Conservation (phyloP, 1,140 invertebrate genomes). For the Ips typographus region DNA sequence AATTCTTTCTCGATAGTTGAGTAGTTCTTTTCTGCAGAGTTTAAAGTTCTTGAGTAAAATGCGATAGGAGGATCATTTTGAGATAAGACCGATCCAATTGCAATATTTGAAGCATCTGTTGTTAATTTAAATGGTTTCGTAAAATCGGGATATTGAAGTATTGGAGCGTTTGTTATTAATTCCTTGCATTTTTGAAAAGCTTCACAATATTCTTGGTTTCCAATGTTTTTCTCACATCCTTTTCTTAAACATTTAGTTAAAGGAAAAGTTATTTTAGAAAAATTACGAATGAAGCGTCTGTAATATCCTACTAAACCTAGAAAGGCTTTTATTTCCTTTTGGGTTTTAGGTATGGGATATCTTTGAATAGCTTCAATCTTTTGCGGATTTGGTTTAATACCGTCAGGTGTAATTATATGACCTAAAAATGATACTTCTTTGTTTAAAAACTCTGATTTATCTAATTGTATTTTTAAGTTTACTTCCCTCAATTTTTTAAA, state of each 20-base stretch:
- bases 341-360: constrained; percentile 24
- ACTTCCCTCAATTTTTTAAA: constrained; percentile 32
- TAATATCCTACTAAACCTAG: constrained; percentile 37
- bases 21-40: constrained; percentile 43
- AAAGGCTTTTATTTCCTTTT: constrained; percentile 34
- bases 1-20: constrained; percentile 47
- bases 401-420: constrained; percentile 28
- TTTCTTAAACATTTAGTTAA: constrained; percentile 41
- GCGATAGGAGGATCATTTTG: constrained; percentile 48
- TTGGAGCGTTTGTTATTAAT: constrained; percentile 44
- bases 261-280: constrained; percentile 20
- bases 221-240: constrained; percentile 24
- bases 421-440: constrained; percentile 37
- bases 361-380: constrained; percentile 27
- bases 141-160: constrained; percentile 47
- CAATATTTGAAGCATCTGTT: constrained; percentile 49
- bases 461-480: constrained; percentile 2
- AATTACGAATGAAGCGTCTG: constrained; percentile 38
- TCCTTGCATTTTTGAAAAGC: constrained; percentile 45
- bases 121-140: constrained; percentile 48
- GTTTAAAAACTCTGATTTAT: constrained; percentile 46
- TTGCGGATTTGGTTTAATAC: constrained; percentile 31
- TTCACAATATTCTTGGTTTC: constrained; percentile 5
- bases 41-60: constrained; percentile 46
- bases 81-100: constrained; percentile 49